Conservation (phyloP, 2,888 invertebrate genomes). For the Hanleya hanleyi region DNA sequence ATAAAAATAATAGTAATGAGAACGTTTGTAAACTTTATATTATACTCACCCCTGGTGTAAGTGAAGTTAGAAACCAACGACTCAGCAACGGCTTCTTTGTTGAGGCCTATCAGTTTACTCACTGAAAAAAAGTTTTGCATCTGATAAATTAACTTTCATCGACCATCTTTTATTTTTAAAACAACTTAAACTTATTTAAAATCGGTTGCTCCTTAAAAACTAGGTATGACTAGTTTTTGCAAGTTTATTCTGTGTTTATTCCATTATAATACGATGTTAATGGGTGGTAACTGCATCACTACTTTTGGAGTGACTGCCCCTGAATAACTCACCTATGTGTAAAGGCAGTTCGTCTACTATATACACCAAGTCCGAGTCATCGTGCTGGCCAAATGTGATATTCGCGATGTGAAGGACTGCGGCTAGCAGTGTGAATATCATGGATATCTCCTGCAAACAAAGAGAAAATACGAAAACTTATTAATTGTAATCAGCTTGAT, state of each 20-base stretch:
- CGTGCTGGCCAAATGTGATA: slow-evolving; percentile 43
- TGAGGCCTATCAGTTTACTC: slow-evolving; percentile 48
- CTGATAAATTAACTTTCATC: too few relatives aligned
- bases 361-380: slow-evolving; percentile 37
- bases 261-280: too few relatives aligned
- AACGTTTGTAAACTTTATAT: too few relatives aligned
- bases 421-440: slow-evolving; percentile 46
- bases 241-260: too few relatives aligned
- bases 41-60: background rate
- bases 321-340: slow-evolving; percentile 26
- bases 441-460: slow-evolving; percentile 42
- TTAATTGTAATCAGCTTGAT: background rate
- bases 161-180: too few relatives aligned
- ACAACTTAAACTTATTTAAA: too few relatives aligned
- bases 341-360: slow-evolving; percentile 24
- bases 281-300: too few relatives aligned
- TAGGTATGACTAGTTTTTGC: too few relatives aligned
- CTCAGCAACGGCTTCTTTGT: slow-evolving; percentile 47
- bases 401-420: slow-evolving; percentile 53
- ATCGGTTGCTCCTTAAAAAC: too few relatives aligned
- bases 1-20: too few relatives aligned
- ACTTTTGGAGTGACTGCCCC: too few relatives aligned
- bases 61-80: slow-evolving; percentile 32
- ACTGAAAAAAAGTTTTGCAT: slow-evolving; percentile 46
- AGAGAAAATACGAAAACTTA: background rate